Percentiles rank a stretch among this genome's conserved stretches.
These are phyloP conservation scores for Cremastinae sp. DNA, from an alignment of 2,888 invertebrate genomes.

Conservation along the genomic window DNA sequence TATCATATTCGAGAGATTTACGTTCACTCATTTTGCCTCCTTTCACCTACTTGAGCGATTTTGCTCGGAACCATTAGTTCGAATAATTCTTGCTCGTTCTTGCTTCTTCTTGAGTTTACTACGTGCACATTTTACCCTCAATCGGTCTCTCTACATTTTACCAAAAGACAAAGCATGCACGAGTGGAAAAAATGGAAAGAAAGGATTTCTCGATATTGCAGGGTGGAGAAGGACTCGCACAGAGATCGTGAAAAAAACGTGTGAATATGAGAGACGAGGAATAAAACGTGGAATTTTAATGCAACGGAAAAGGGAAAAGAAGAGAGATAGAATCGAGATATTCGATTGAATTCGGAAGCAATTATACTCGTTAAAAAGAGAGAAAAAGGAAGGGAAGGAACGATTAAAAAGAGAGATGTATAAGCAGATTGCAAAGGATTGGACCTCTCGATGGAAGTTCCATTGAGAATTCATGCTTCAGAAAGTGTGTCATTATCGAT, in stretches of 20 bases:
- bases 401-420: constrained; percentile 34
- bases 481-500: neutral
- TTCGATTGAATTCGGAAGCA: constrained; percentile 67
- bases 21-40: constrained; percentile 7
- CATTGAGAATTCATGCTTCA: neutral
- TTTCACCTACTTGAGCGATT: constrained; percentile 1
- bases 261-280: constrained; percentile 41
- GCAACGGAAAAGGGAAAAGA: constrained; percentile 6
- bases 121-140: too few species aligned
- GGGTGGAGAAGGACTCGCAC: too few species aligned
- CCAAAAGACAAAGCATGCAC: neutral
- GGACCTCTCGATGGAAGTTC: too few species aligned
- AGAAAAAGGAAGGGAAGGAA: constrained; percentile 12
- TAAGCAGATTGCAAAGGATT: constrained; percentile 17
- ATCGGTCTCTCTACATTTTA: too few species aligned
- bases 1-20: constrained; percentile 44
- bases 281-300: constrained; percentile 55
- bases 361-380: constrained; percentile 63
- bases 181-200: constrained; percentile 20
- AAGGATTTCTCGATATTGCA: too few species aligned
- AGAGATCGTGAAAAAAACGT: constrained; percentile 28
- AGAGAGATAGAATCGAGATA: constrained; percentile 36
- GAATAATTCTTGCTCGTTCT: constrained; percentile 1
- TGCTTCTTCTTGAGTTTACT: too few species aligned
- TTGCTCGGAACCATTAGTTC: constrained; percentile 7